These are phyloP conservation scores for Brenthis daphne DNA, from an alignment of 2,888 invertebrate genomes.

Conservation along the genomic window DNA sequence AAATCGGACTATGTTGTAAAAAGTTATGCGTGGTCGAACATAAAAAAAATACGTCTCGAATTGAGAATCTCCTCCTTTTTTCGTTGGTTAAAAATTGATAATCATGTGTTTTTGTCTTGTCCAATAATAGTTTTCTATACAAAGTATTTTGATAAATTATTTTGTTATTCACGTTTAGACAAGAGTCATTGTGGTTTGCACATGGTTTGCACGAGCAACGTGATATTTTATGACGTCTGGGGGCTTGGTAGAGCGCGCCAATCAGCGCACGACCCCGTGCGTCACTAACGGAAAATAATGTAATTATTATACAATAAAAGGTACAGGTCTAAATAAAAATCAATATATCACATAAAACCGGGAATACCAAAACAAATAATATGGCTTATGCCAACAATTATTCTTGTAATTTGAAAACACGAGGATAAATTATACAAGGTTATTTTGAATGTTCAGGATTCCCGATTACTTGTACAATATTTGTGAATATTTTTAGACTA, in stretches of 20 bases:
- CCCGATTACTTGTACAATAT: too few relatives aligned
- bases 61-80: too few relatives aligned
- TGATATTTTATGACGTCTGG: slow-evolving; percentile 58
- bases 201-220: slow-evolving; percentile 42
- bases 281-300: slow-evolving; percentile 45
- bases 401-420: too few relatives aligned
- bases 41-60: too few relatives aligned
- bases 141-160: neutral
- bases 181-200: slow-evolving; percentile 48
- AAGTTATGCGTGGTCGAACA: too few relatives aligned
- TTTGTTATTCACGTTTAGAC: slow-evolving; percentile 39
- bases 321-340: slow-evolving; percentile 11
- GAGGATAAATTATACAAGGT: too few relatives aligned
- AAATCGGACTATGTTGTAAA: too few relatives aligned
- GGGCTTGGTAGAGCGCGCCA: slow-evolving; percentile 63
- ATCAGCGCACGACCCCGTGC: slow-evolving; percentile 50
- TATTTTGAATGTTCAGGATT: too few relatives aligned
- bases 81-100: too few relatives aligned
- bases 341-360: slow-evolving; percentile 15
- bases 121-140: neutral
- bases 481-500: too few relatives aligned
- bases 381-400: neutral
- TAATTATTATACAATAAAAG: slow-evolving; percentile 23
- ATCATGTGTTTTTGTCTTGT: neutral
- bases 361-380: slow-evolving; percentile 24